Conservation (phyloP, 64 coral and sea anemone species). For the Orbicella faveolata region DNA sequence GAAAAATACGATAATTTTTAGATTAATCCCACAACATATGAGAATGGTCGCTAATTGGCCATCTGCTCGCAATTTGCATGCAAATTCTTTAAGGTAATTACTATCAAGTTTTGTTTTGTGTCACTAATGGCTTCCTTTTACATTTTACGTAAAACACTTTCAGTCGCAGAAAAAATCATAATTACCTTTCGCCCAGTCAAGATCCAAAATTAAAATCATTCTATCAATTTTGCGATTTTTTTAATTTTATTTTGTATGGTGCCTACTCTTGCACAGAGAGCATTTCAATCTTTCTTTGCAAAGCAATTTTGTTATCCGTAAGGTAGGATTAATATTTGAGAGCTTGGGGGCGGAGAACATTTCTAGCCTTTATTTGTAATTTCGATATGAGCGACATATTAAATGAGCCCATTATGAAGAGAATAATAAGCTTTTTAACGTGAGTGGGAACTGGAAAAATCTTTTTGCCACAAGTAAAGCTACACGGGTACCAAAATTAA, state of each 20-base stretch:
- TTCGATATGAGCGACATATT: neutral
- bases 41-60: slow-evolving; percentile 39
- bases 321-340: slow-evolving; percentile 31
- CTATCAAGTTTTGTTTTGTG: slow-evolving; percentile 45
- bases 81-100: slow-evolving; percentile 45
- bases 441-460: neutral
- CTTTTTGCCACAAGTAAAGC: neutral
- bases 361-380: slow-evolving; percentile 4
- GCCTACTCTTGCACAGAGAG: neutral
- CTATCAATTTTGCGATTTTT: neutral
- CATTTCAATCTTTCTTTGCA: neutral
- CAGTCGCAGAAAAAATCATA: neutral
- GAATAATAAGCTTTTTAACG: slow-evolving; percentile 12
- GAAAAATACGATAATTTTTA: neutral
- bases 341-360: slow-evolving; percentile 5
- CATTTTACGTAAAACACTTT: slow-evolving; percentile 21
- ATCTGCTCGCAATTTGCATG: slow-evolving; percentile 43
- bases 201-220: neutral
- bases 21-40: slow-evolving; percentile 2
- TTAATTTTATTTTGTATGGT: neutral
- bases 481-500: slow-evolving; percentile 32
- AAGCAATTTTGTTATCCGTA: neutral
- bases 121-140: slow-evolving; percentile 24
- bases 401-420: slow-evolving; percentile 28
- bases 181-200: neutral